These are phyloP conservation scores for Bos indicus DNA, from an alignment of 2,113 vertebrate genomes.

Conservation along the genomic window DNA sequence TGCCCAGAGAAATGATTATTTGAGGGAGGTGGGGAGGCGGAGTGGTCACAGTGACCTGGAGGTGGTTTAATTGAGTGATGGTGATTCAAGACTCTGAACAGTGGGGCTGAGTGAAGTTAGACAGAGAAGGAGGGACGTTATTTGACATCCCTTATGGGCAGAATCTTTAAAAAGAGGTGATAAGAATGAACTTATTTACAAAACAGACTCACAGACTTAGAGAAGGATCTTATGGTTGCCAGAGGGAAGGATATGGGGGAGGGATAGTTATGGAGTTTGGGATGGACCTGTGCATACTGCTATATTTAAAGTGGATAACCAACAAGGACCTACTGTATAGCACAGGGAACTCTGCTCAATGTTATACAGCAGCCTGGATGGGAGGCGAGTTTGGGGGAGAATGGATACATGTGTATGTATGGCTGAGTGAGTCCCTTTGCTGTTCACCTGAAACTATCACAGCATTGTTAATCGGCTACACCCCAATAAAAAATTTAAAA, in stretches of 20 bases:
- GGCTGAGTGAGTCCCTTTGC: not conserved
- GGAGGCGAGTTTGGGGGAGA: not conserved
- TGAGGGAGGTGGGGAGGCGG: not conserved
- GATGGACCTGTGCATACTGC: not conserved
- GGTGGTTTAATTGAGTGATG: rapidly evolving
- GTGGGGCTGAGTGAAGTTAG: not conserved
- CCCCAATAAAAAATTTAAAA: not conserved
- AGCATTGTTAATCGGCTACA: not conserved
- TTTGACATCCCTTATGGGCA: not conserved
- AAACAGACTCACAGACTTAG: not conserved
- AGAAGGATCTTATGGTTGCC: not conserved
- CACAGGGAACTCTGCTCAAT: not conserved
- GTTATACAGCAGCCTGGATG: rapidly evolving
- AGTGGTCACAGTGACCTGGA: not conserved
- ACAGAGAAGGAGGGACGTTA: not conserved
- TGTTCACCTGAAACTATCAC: not conserved
- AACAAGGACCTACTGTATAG: not conserved
- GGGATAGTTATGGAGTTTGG: not conserved
- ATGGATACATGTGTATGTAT: not conserved
- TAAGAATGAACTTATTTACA: not conserved
- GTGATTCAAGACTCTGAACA: not conserved
- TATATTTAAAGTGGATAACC: not conserved
- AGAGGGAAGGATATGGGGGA: not conserved
- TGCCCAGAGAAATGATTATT: not conserved
- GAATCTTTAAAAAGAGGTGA: not conserved